Percentiles rank a stretch among this genome's conserved stretches.
These are phyloP conservation scores for Cryptus viduatorius DNA, from an alignment of 2,888 invertebrate genomes.

Conservation along the genomic window DNA sequence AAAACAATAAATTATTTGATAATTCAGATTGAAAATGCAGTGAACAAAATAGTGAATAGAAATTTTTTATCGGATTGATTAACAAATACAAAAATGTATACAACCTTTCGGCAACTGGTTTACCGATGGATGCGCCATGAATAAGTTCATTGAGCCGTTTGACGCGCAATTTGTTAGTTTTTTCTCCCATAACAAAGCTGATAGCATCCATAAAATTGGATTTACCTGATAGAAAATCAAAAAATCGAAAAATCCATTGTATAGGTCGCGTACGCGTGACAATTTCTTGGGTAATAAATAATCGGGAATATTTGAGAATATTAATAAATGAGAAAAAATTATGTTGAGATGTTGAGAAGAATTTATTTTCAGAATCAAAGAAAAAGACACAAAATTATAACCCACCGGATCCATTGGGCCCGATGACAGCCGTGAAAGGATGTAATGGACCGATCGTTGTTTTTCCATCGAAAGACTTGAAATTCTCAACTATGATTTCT, in stretches of 20 bases:
- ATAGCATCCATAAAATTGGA: slow-evolving; percentile 99
- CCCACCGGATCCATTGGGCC: slow-evolving; percentile 99
- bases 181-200: slow-evolving; percentile 99
- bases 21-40: not conserved
- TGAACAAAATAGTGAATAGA: not conserved
- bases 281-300: no score
- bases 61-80: not conserved
- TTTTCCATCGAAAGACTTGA: slow-evolving; percentile 98
- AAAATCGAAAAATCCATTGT: not conserved
- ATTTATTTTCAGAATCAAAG: not conserved
- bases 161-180: slow-evolving; percentile 96
- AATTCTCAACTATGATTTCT: slow-evolving; percentile 99
- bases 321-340: not conserved
- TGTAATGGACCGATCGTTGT: slow-evolving; percentile 97
- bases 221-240: slow-evolving; percentile 90
- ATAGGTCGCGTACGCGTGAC: no score
- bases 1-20: not conserved
- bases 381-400: slow-evolving; percentile 33
- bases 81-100: not conserved
- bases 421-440: slow-evolving; percentile 99
- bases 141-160: slow-evolving; percentile 97
- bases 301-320: no score
- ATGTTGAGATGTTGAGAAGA: not conserved
- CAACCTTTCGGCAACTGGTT: slow-evolving; percentile 94
- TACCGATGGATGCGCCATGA: slow-evolving; percentile 98